These are phyloP conservation scores for Adelphocoris suturalis DNA, from an alignment of 2,888 invertebrate species.

Conservation along the genomic window DNA sequence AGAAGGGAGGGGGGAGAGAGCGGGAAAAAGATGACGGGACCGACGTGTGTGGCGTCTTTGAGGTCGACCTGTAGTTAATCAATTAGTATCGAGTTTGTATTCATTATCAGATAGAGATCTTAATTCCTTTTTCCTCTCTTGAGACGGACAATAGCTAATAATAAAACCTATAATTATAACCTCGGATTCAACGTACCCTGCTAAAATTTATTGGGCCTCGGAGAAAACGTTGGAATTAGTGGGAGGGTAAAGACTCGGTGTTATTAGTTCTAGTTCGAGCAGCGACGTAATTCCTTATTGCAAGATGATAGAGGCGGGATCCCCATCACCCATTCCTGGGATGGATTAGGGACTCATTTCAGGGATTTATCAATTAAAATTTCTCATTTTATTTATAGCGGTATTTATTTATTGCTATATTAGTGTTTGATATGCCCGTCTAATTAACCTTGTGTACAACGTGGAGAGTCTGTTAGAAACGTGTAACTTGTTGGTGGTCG, in stretches of 20 bases:
- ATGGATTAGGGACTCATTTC: constrained; percentile 8
- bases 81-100: constrained; percentile 64
- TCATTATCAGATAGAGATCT: constrained; percentile 59
- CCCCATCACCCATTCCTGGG: not conserved
- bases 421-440: not conserved
- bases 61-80: constrained; percentile 55
- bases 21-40: constrained; percentile 11
- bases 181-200: constrained; percentile 40
- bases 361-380: constrained; percentile 29
- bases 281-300: constrained; percentile 55
- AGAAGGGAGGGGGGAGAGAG: not conserved
- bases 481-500: not conserved
- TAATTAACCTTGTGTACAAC: constrained; percentile 15
- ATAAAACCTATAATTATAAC: constrained; percentile 61
- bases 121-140: constrained; percentile 54
- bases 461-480: not conserved
- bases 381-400: constrained; percentile 27
- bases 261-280: constrained; percentile 49
- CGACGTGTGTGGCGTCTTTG: constrained; percentile 58
- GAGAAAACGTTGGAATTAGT: constrained; percentile 31
- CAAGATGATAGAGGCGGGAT: constrained; percentile 31
- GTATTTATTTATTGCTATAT: constrained; percentile 20
- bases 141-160: constrained; percentile 45
- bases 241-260: constrained; percentile 43
- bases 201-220: constrained; percentile 55